Percentiles rank a stretch among this genome's conserved stretches.
Evolutionary conservation across 2,113 vertebrate genomes (phyloP).

Genomic region (Pelusios castaneus): DNA sequence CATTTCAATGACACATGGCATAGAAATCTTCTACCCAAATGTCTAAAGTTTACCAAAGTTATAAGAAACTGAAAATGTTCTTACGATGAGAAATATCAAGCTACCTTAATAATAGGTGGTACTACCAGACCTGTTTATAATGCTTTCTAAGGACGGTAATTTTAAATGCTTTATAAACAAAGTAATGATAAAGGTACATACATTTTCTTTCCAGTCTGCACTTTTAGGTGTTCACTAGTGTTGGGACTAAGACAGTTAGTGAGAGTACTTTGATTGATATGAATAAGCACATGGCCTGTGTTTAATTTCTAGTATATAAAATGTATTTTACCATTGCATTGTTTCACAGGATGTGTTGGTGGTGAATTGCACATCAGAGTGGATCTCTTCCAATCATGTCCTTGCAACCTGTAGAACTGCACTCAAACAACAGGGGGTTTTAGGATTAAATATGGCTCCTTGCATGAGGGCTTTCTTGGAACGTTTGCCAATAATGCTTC

Average conservation of each 20-base stretch:
- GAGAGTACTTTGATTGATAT: not conserved
- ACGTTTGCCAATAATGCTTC: slow-evolving; percentile 94
- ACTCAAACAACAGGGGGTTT: slow-evolving; percentile 92
- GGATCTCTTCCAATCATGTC: slow-evolving; percentile 89
- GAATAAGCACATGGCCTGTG: not conserved
- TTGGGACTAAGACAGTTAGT: not conserved
- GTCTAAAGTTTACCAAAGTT: not conserved
- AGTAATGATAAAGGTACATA: not conserved
- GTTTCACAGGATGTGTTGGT: slow-evolving; percentile 91
- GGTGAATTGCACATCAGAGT: slow-evolving; percentile 92
- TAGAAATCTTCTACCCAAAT: not conserved
- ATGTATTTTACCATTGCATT: not conserved
- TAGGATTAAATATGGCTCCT: slow-evolving; percentile 93
- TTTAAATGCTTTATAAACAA: not conserved
- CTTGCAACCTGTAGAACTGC: slow-evolving; percentile 93
- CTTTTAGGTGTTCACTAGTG: not conserved
- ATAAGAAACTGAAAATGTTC: no score
- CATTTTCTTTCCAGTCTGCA: not conserved
- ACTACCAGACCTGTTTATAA: not conserved
- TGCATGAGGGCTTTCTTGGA: slow-evolving; percentile 98
- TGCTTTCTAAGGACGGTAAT: not conserved
- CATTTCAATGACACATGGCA: not conserved
- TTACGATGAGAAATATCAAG: not conserved
- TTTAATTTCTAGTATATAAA: not conserved
- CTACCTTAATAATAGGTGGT: not conserved